phyloP scores from a whole-genome alignment of 2,888 invertebrate genomes.

The Odontomyia ornata region DNA sequence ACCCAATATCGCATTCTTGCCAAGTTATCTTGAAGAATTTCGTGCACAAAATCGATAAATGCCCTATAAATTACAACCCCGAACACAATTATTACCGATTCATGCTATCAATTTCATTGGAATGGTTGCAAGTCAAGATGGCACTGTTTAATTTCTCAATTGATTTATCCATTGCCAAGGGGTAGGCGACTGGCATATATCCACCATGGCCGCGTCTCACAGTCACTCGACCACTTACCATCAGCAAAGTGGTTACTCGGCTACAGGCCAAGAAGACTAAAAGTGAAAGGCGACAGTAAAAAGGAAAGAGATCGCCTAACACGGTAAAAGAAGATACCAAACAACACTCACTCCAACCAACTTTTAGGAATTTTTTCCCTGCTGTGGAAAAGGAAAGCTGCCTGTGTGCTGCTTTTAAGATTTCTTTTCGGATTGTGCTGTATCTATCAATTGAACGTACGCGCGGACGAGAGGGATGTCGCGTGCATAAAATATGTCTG shows the following conservation, averaged over 20 bases:
- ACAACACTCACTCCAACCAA: too few species aligned
- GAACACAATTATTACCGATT: background rate
- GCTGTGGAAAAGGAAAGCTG: too few species aligned
- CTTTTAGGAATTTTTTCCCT: too few species aligned
- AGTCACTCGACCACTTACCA: background rate
- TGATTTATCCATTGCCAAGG: background rate
- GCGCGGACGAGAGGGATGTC: slow-evolving; percentile 33
- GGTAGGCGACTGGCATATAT: background rate
- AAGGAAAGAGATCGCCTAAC: background rate
- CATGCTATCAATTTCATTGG: background rate
- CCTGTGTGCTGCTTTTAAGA: background rate
- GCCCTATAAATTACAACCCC: background rate
- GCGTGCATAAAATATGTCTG: slow-evolving; percentile 48
- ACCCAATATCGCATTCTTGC: too few species aligned
- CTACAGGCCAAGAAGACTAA: background rate
- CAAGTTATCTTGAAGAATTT: too few species aligned
- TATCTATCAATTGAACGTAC: too few species aligned
- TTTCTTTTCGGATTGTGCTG: too few species aligned
- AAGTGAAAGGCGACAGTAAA: background rate
- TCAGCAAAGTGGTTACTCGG: background rate
- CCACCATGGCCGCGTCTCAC: background rate
- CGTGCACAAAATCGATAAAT: too few species aligned
- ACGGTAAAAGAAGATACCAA: too few species aligned
- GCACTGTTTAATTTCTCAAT: slow-evolving; percentile 23
- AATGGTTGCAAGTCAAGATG: slow-evolving; percentile 16